phyloP scores from a whole-genome alignment of 2,888 invertebrate species.

The Diaprepes abbreviatus region DNA sequence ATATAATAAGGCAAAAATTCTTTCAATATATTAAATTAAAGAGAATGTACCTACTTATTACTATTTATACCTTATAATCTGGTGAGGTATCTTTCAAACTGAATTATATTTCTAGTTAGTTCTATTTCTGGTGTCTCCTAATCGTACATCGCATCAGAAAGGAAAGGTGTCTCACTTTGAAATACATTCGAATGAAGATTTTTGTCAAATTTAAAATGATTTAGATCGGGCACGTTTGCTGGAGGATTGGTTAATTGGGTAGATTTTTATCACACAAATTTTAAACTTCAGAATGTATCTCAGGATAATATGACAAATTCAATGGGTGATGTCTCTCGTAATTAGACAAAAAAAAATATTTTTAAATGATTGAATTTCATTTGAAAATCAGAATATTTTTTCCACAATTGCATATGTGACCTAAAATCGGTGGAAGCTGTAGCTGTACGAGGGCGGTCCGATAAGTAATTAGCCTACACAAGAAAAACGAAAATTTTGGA shows the following conservation, averaged over 20 bases:
- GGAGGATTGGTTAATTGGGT: conserved; percentile 44
- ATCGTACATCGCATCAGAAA: conserved; percentile 43
- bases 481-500: too few relatives aligned
- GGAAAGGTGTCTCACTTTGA: conserved; percentile 42
- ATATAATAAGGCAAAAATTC: not conserved
- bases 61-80: conserved; percentile 29
- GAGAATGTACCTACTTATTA: conserved; percentile 16
- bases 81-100: conserved; percentile 35
- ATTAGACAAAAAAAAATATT: too few relatives aligned
- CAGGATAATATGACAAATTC: too few relatives aligned
- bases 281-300: too few relatives aligned
- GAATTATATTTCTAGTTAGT: conserved; percentile 38
- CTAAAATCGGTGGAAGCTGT: too few relatives aligned
- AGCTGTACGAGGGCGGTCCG: too few relatives aligned
- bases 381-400: too few relatives aligned
- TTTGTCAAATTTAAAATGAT: conserved; percentile 47
- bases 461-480: too few relatives aligned
- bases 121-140: conserved; percentile 42
- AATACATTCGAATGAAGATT: conserved; percentile 35
- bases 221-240: conserved; percentile 43
- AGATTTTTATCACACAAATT: conserved; percentile 33
- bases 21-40: conserved; percentile 6
- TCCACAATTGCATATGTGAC: too few relatives aligned
- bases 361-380: too few relatives aligned
- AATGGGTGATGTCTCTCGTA: too few relatives aligned